Conservation (phyloP, 2,888 invertebrate species). For the Pandemis corylana region DNA sequence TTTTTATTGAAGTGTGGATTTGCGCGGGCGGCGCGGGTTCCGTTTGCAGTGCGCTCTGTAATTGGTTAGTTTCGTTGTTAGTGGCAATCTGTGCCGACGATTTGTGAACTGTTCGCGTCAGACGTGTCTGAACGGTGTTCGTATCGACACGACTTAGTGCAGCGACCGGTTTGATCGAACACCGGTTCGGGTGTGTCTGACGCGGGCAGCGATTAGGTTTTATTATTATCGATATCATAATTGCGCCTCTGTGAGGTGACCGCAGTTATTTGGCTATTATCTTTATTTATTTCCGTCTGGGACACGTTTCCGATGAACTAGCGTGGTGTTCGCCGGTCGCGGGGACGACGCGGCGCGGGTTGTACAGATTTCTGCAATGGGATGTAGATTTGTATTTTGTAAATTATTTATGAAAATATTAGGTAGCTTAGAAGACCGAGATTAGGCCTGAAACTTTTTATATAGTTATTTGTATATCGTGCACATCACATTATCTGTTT, state of each 20-base stretch:
- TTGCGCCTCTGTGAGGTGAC: conserved; percentile 42
- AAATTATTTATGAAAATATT: conserved; percentile 47
- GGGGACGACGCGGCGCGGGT: conserved; percentile 6
- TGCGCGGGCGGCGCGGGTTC: background rate
- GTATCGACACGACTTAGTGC: background rate
- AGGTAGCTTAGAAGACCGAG: conserved; percentile 42
- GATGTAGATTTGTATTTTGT: conserved; percentile 50
- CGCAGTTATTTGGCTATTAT: conserved; percentile 18
- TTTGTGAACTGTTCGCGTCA: background rate
- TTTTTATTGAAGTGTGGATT: background rate
- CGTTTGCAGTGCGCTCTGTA: background rate
- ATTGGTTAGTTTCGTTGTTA: background rate
- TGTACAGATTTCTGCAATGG: conserved; percentile 39
- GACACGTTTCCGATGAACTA: conserved; percentile 17
- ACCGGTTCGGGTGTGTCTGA: background rate
- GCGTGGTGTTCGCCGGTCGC: conserved; percentile 16
- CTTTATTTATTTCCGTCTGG: conserved; percentile 24
- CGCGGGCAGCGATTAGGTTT: conserved; percentile 24
- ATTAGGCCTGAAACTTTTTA: conserved; percentile 49
- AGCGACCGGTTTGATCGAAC: background rate
- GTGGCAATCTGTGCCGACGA: background rate
- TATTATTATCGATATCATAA: conserved; percentile 17
- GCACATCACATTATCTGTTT: conserved; percentile 50
- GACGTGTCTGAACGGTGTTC: background rate
- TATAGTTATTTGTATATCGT: conserved; percentile 50